phyloP scores from a whole-genome alignment of 2,888 invertebrate species.

The Lycia hirtaria region DNA sequence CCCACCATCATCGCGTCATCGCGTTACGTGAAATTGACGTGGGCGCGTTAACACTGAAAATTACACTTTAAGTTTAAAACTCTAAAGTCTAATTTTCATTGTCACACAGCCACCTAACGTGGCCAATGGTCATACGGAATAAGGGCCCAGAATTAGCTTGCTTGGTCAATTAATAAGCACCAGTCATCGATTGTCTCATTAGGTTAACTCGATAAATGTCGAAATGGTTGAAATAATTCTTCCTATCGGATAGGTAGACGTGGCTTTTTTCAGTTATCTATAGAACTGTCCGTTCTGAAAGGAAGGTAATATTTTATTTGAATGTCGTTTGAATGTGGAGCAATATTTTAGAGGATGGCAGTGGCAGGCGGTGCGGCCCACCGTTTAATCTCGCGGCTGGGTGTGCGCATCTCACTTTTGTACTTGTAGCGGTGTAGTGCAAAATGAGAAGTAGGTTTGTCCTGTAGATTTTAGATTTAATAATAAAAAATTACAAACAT shows the following conservation, averaged over 20 bases:
- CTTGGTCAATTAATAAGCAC: constrained; percentile 59
- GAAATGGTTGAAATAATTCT: constrained; percentile 59
- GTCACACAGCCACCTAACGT: too few species aligned
- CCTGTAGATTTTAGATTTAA: background rate
- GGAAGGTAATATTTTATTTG: constrained; percentile 56
- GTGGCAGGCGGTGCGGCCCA: constrained; percentile 49
- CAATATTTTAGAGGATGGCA: constrained; percentile 66
- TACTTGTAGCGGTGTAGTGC: constrained; percentile 33
- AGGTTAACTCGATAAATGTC: constrained; percentile 57
- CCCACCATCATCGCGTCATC: too few species aligned
- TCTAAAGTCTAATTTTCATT: too few species aligned
- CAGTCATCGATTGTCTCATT: constrained; percentile 59
- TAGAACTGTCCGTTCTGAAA: constrained; percentile 32
- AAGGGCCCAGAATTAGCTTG: too few species aligned
- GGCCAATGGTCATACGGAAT: too few species aligned
- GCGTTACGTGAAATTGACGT: too few species aligned
- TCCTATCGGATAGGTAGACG: constrained; percentile 38
- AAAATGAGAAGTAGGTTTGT: constrained; percentile 23
- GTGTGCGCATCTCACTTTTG: constrained; percentile 62
- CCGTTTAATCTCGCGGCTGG: constrained; percentile 65
- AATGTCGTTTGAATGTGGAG: constrained; percentile 61
- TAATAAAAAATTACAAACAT: too few species aligned
- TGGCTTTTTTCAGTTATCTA: constrained; percentile 36
- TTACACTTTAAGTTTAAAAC: too few species aligned
- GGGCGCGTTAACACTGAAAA: too few species aligned